Evolutionary conservation across 2,113 vertebrate genomes (phyloP).

Genomic region (Xiphorhynchus elegans): DNA sequence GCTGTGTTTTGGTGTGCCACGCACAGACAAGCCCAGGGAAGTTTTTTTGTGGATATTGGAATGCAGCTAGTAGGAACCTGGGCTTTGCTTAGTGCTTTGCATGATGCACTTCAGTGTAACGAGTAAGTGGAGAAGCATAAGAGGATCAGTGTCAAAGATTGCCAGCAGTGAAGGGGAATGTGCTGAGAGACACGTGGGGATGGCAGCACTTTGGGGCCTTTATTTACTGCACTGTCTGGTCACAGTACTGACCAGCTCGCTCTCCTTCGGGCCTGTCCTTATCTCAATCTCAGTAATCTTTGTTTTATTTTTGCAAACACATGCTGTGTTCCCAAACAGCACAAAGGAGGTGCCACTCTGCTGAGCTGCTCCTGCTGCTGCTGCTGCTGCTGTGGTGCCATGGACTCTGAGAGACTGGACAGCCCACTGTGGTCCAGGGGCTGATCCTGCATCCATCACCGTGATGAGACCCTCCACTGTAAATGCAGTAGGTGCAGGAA

Average conservation of each 20-base stretch:
- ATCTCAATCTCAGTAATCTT: neutral
- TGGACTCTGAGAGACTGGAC: neutral
- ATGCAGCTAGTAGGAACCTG: neutral
- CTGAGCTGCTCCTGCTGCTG: neutral
- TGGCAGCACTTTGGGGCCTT: neutral
- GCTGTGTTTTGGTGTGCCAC: neutral
- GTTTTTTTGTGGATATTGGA: neutral
- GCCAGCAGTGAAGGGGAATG: neutral
- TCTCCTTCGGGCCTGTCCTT: neutral
- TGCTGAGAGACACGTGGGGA: neutral
- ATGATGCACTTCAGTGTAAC: fast-evolving
- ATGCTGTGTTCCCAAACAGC: neutral
- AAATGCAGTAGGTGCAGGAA: neutral
- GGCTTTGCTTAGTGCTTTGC: neutral
- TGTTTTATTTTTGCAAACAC: neutral
- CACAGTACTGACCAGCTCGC: neutral
- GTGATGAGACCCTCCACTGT: neutral
- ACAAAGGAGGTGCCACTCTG: neutral
- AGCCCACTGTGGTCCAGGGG: neutral
- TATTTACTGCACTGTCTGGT: neutral
- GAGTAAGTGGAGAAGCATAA: neutral
- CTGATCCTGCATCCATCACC: neutral
- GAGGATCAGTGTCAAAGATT: neutral
- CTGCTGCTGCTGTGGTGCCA: neutral
- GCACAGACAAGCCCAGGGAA: neutral